Evolutionary conservation across 1,140 invertebrate species (phyloP), one percentile per base, ranked within the genome.

Genomic region (Pinna nobilis): DNA sequence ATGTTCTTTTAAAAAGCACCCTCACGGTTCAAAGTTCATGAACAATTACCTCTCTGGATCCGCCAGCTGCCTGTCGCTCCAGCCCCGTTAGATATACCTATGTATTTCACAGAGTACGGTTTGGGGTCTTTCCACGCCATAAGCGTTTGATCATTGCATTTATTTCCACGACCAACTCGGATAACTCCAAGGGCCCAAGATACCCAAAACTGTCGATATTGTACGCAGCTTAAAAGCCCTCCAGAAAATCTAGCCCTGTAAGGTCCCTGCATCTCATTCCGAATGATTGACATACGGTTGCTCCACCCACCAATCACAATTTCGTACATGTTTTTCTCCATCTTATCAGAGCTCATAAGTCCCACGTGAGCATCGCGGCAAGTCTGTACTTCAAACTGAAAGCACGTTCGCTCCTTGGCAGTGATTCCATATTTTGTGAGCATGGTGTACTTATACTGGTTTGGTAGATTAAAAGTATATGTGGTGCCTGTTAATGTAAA

Each of bases 261-360:
- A 4, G 35, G 11, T 39, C 67, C 70, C 25, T 79, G 79, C 23
- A 57, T 70, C 49, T 64, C 73, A 18, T 51, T 50, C 23, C 81
- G 55, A 23, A 82, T 76, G 11, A 74, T 67, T 15, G 78, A 78
- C 39, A 63, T 32, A 13, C 0, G 28, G 55, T 78, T 67, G 4
- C 33, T 44, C 79, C 81, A 82, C 1, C 79, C 79, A 35, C 81
- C 81, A 20, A 82, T 74, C 3, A 82, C 81, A 39, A 82, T 77
- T 39, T 82, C 79, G 59, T 82, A 82, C 13, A 76, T 68, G 18
- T 75, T 59, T 1, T 11, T 41, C 0, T 57, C 13, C 20, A 63
- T 50, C 4, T 59, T 60, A 23, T 63, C 72, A 44, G 37, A 61
- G 41, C 49, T 55, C 59, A 66, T 53, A 25, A 83, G 50, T 9